phyloP scores from a whole-genome alignment of 35 echinoderm and acorn worm genomes.

The Patiria miniata region DNA sequence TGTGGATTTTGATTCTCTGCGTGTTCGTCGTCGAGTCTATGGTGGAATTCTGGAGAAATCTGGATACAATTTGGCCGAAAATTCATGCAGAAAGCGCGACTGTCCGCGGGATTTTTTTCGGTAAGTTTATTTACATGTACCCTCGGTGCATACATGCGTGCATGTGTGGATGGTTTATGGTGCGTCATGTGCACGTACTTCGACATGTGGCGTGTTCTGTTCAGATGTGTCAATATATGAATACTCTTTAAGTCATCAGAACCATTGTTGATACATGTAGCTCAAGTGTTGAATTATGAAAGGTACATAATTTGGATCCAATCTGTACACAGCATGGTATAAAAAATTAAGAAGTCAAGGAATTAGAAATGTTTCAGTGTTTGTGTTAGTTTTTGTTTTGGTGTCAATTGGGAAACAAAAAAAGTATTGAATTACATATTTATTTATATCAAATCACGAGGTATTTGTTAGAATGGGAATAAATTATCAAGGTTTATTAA shows the following conservation, averaged over 20 bases:
- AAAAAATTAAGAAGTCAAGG: too few species aligned
- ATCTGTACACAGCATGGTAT: too few species aligned
- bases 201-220: background rate
- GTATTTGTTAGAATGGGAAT: too few species aligned
- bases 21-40: background rate
- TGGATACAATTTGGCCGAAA: background rate
- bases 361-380: too few species aligned
- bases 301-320: too few species aligned
- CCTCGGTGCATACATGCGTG: background rate
- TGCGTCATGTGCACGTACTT: background rate
- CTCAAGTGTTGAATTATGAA: too few species aligned
- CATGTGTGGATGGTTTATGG: background rate
- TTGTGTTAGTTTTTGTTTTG: too few species aligned
- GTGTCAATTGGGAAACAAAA: too few species aligned
- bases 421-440: too few species aligned
- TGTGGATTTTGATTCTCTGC: background rate
- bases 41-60: background rate
- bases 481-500: too few species aligned
- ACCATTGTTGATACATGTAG: too few species aligned
- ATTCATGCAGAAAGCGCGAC: conserved; percentile 19
- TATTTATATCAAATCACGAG: too few species aligned
- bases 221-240: background rate
- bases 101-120: background rate
- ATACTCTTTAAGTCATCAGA: background rate
- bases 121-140: background rate